These are phyloP conservation scores for Limenitis camilla DNA, from an alignment of 2,888 invertebrate genomes.

Conservation along the genomic window DNA sequence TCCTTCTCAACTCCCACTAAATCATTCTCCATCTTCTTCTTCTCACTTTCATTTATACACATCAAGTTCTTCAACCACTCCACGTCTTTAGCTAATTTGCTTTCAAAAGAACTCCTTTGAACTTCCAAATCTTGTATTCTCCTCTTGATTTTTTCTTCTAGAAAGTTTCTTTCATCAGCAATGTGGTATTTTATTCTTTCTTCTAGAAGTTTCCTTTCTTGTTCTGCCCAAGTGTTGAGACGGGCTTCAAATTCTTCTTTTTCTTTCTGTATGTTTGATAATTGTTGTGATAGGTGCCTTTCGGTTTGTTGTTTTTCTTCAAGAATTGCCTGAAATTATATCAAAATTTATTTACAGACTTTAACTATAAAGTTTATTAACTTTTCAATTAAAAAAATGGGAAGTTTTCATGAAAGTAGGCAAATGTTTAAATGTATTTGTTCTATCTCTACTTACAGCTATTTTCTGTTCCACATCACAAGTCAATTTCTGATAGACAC, in stretches of 20 bases:
- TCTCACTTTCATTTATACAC: constrained; percentile 35
- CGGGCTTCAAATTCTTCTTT: constrained; percentile 29
- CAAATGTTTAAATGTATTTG: too few relatives aligned
- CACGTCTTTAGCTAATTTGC: constrained; percentile 33
- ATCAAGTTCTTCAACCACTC: constrained; percentile 33
- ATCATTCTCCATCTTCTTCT: constrained; percentile 40
- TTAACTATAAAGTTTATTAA: background rate
- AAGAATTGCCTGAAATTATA: constrained; percentile 20
- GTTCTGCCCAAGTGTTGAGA: constrained; percentile 39
- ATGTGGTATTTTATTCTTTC: constrained; percentile 44
- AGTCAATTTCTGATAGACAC: too few relatives aligned
- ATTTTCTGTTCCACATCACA: background rate
- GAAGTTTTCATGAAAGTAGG: too few relatives aligned
- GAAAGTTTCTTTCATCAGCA: constrained; percentile 30
- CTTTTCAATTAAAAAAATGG: too few relatives aligned
- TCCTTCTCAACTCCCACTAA: constrained; percentile 40
- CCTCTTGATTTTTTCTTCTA: constrained; percentile 35
- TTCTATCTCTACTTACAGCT: background rate
- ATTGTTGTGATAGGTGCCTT: constrained; percentile 33
- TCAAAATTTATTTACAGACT: background rate
- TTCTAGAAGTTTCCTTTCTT: constrained; percentile 44
- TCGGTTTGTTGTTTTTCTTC: constrained; percentile 28
- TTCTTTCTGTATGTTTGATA: constrained; percentile 39
- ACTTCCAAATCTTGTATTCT: constrained; percentile 39
- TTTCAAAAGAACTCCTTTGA: constrained; percentile 33